These are phyloP conservation scores for Aphidius colemani DNA, from an alignment of 2,888 invertebrate species.

Conservation along the genomic window DNA sequence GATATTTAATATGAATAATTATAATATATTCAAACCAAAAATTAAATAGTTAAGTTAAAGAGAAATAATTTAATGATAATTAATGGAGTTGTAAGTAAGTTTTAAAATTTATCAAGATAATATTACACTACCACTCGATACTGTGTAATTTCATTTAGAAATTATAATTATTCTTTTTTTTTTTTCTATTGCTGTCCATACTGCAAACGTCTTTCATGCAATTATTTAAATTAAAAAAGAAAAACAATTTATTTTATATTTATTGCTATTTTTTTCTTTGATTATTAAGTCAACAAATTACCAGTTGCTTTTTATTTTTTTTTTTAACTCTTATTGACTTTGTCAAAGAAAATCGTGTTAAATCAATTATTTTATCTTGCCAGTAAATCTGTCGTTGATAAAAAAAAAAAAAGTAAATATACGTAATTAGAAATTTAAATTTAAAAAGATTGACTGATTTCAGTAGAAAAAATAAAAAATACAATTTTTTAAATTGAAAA, in stretches of 20 bases:
- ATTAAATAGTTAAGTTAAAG: conserved; percentile 26
- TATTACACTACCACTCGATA: conserved; percentile 11
- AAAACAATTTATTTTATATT: background rate
- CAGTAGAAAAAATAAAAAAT: background rate
- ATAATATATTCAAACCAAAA: conserved; percentile 41
- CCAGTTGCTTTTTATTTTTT: no score
- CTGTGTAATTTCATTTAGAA: conserved; percentile 21
- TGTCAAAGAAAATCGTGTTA: no score
- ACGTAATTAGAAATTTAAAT: conserved; percentile 14
- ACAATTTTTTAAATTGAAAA: background rate
- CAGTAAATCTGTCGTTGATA: no score
- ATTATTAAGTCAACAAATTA: no score
- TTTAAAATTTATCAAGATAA: conserved; percentile 10
- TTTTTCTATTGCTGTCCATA: conserved; percentile 26
- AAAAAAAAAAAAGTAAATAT: no score
- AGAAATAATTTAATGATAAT: conserved; percentile 17
- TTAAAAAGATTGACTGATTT: background rate
- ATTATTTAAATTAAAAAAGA: background rate
- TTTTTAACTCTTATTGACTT: no score
- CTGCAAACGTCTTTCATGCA: conserved; percentile 17
- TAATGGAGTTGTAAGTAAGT: conserved; percentile 19
- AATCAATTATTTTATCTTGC: background rate
- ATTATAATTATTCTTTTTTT: conserved; percentile 12
- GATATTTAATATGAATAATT: conserved; percentile 44
- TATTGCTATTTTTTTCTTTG: background rate